phyloP scores from a whole-genome alignment of 2,113 vertebrate species.

The Antigone vipio region DNA sequence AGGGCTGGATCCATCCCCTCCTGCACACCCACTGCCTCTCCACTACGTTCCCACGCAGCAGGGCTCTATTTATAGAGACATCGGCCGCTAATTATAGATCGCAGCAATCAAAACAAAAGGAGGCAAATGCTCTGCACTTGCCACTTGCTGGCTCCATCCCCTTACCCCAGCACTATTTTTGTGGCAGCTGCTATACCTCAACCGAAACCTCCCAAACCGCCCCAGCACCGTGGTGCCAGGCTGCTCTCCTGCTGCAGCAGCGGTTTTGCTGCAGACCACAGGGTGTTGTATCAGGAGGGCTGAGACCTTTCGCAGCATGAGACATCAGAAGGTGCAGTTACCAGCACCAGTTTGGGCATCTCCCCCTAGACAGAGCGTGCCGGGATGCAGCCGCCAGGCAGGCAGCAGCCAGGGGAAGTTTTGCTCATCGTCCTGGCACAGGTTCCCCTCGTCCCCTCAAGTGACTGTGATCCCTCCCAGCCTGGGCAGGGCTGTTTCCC shows the following conservation, averaged over 20 bases:
- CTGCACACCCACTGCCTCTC: neutral
- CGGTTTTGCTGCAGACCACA: neutral
- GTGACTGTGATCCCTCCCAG: neutral
- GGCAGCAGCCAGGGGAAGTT: neutral
- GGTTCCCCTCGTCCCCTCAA: accelerated
- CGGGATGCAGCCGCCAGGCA: accelerated
- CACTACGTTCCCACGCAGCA: slow-evolving; percentile 29
- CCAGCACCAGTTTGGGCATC: neutral
- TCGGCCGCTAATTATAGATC: slow-evolving; percentile 43
- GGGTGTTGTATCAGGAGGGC: neutral
- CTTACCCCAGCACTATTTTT: neutral
- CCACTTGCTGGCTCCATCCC: neutral
- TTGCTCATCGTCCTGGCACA: accelerated
- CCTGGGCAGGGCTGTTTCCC: neutral
- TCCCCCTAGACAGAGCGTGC: accelerated
- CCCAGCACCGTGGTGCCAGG: accelerated
- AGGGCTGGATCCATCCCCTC: neutral
- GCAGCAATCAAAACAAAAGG: slow-evolving; percentile 8
- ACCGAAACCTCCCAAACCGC: accelerated
- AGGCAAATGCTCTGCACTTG: neutral
- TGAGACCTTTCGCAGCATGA: neutral
- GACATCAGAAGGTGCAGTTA: accelerated
- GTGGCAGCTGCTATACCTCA: neutral
- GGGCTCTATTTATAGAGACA: slow-evolving; percentile 49
- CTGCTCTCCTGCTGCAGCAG: neutral